Conservation (phyloP, 2,888 invertebrate genomes). For the Mongoloraphidia duomilia region DNA sequence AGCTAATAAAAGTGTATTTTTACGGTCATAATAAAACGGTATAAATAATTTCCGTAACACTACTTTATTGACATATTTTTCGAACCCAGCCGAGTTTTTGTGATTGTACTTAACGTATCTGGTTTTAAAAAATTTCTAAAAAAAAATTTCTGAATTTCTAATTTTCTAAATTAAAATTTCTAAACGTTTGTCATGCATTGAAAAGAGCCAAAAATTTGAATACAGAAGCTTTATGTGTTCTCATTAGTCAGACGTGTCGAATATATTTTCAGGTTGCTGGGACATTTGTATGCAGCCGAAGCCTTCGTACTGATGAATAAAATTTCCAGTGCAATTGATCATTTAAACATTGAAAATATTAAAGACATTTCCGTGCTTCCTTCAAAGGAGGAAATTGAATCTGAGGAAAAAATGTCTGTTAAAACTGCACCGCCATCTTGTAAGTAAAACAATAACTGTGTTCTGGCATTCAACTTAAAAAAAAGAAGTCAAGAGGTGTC, state of each 20-base stretch:
- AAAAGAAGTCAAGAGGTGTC: neutral
- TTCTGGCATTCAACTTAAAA: neutral
- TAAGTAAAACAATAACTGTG: constrained; percentile 15
- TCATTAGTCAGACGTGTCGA: neutral
- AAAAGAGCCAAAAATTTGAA: neutral
- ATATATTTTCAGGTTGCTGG: constrained; percentile 47
- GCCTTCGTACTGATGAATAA: constrained; percentile 69
- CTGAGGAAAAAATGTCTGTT: constrained; percentile 24
- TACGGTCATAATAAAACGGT: no score
- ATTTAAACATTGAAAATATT: constrained; percentile 64
- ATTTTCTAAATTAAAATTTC: no score
- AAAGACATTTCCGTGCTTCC: constrained; percentile 34
- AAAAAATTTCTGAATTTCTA: neutral
- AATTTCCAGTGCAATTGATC: constrained; percentile 68
- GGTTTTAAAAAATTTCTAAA: no score
- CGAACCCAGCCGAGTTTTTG: no score
- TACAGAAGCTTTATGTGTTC: no score
- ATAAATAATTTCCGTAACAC: no score
- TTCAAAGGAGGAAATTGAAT: constrained; percentile 31
- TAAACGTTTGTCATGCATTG: neutral
- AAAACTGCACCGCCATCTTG: constrained; percentile 26
- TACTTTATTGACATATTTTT: no score
- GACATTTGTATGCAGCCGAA: constrained; percentile 81
- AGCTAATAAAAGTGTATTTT: no score
- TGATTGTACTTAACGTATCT: no score